Conservation (phyloP, 1,140 invertebrate species). For the Geopemphigus sp. region DNA sequence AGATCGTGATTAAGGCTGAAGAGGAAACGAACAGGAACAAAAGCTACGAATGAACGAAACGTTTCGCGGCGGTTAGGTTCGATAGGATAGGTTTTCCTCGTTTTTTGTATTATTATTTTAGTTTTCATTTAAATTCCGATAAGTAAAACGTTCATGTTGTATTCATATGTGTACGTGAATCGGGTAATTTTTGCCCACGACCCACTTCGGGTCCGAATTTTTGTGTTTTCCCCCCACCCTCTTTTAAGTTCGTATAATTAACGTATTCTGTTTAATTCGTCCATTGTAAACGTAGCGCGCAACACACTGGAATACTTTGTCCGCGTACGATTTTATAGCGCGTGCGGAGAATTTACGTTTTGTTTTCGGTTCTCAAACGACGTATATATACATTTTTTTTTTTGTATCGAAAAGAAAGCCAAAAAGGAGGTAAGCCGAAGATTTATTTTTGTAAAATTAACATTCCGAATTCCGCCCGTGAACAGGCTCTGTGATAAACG, state of each 20-base stretch:
- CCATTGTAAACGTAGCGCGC: not conserved
- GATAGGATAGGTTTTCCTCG: not conserved
- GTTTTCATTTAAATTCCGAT: too few species aligned
- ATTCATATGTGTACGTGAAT: not conserved
- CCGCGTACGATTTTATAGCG: not conserved
- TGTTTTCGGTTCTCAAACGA: not conserved
- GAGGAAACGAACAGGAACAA: slow-evolving; percentile 37
- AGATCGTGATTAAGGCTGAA: slow-evolving; percentile 43
- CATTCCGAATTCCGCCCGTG: slow-evolving; percentile 40
- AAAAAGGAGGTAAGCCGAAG: not conserved
- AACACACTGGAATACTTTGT: too few species aligned
- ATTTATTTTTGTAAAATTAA: slow-evolving; percentile 14
- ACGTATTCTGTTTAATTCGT: too few species aligned
- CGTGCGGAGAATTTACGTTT: not conserved
- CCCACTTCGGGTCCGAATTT: too few species aligned
- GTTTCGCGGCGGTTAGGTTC: too few species aligned
- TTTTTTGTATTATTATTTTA: slow-evolving; percentile 1
- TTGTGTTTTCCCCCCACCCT: too few species aligned
- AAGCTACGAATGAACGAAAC: slow-evolving; percentile 8
- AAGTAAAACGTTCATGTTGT: not conserved
- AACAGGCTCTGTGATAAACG: slow-evolving; percentile 41
- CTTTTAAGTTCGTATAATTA: too few species aligned
- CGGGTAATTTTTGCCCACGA: too few species aligned
- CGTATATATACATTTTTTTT: not conserved
- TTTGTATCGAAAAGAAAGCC: not conserved